phyloP scores from a whole-genome alignment of 2,113 vertebrate genomes.

The Antigone vipio region DNA sequence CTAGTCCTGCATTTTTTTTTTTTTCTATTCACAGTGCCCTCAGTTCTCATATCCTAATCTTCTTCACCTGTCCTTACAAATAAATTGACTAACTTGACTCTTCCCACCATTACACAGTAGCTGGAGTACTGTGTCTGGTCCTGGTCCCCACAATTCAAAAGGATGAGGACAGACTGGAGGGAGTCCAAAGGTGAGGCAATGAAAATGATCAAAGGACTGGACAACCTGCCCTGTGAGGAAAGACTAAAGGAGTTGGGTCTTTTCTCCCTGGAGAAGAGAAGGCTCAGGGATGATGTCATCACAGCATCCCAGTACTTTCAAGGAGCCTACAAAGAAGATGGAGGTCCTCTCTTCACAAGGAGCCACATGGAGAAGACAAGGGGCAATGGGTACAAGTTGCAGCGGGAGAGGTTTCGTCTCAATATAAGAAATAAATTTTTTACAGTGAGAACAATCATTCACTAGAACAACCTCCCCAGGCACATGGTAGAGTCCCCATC shows the following conservation, averaged over 20 bases:
- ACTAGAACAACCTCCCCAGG: not conserved
- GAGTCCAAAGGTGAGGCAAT: not conserved
- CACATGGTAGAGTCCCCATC: not conserved
- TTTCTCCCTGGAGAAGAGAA: not conserved
- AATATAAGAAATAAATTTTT: not conserved
- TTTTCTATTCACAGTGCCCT: not conserved
- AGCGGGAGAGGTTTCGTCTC: not conserved
- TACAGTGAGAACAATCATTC: not conserved
- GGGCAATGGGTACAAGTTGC: not conserved
- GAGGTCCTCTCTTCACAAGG: too few species aligned
- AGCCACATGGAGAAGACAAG: not conserved
- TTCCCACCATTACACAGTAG: not conserved
- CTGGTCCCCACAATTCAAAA: not conserved
- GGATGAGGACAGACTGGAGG: accelerated
- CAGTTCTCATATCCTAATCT: not conserved
- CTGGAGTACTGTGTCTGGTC: not conserved
- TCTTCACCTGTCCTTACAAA: not conserved
- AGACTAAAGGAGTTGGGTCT: not conserved
- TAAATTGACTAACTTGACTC: not conserved
- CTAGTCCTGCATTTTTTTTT: not conserved
- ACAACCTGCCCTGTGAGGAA: not conserved
- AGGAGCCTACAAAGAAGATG: too few species aligned
- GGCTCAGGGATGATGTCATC: too few species aligned
- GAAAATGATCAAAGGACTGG: not conserved
- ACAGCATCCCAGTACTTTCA: too few species aligned